Evolutionary conservation across 2,888 invertebrate genomes (phyloP), one percentile per base, ranked within the genome.

Genomic region (Lycophotia porphyrea): DNA sequence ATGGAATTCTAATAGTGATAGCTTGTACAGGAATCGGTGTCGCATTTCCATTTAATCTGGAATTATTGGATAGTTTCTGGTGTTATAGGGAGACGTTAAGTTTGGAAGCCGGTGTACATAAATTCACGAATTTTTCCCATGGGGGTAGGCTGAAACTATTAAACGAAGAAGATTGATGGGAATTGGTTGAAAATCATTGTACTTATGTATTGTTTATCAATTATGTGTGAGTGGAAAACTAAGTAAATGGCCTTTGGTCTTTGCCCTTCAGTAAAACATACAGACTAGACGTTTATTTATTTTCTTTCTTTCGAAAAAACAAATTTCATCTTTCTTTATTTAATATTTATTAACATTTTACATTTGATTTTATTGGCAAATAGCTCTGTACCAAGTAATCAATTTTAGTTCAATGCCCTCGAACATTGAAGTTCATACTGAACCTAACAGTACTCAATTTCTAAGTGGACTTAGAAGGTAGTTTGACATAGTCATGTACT

Each of bases 1-100:
- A 90, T 90, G 89, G 91, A 84, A 87, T 86, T 84, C 86, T 90
- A 90, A 90, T 91, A 84, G 89, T 89, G 85, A 88, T 89, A 84
- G 83, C 83, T 83, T 76, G 55, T 69, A 63, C 72, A 84, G 47
- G 80, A 55, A 78, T 84, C 81, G 69, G 69, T 81, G 73, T 79
- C 64, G 70, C 66, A 68, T 74, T 81, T 72, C 75, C 78, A 82
- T 84, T 84, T 78, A 69, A 81, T 86, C 76, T 74, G 77, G 84
- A 64, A 80, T 78, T 78, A 80, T 72, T 73, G 60, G 70, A 71
- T 52, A 58, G 74, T 73, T 81, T 73, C 58, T 44, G 60, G 31
- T 61, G 66, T 78, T 63, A 61, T 36, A 15, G 24, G 27, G 18
- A 39, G n/a, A 36, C n/a, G n/a, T 21, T 49, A 49, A 34, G n/a